A percentile compares a stretch with the other conserved stretches of the same genome.
phyloP scores from a whole-genome alignment of 2,113 vertebrate genomes.

The Cyphomyrus discorhynchus region DNA sequence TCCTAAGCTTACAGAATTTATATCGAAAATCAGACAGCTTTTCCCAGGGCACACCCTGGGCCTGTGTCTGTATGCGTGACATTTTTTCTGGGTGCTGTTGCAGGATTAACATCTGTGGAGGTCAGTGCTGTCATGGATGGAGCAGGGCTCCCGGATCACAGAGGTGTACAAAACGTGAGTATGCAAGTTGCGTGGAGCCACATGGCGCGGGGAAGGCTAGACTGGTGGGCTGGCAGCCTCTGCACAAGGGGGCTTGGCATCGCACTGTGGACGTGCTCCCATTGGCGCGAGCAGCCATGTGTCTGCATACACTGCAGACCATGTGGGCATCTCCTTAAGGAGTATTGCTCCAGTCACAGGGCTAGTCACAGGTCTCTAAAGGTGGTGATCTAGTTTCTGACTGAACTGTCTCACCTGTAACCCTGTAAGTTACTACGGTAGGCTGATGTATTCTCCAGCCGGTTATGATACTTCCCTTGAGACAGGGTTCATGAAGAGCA shows the following conservation, averaged over 20 bases:
- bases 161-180: constrained; percentile 94
- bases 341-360: neutral
- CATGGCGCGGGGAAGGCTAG: neutral
- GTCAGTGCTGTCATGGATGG: constrained; percentile 93
- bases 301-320: neutral
- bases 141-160: constrained; percentile 82
- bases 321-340: neutral
- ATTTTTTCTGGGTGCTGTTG: constrained; percentile 51
- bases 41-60: neutral
- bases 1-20: neutral
- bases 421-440: neutral
- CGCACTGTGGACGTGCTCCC: neutral
- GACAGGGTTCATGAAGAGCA: neutral
- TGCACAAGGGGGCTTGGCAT: neutral
- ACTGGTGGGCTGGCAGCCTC: too few relatives aligned
- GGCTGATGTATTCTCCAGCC: neutral
- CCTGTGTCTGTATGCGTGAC: neutral
- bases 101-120: constrained; percentile 91
- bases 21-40: neutral
- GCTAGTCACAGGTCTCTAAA: neutral
- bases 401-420: neutral
- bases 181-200: neutral
- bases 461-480: neutral
- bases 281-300: neutral
- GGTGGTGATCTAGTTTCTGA: neutral